A percentile compares a stretch with the other conserved stretches of the same genome.
Evolutionary conservation across 2,888 invertebrate species (phyloP).

Genomic region (Agrochola lota): DNA sequence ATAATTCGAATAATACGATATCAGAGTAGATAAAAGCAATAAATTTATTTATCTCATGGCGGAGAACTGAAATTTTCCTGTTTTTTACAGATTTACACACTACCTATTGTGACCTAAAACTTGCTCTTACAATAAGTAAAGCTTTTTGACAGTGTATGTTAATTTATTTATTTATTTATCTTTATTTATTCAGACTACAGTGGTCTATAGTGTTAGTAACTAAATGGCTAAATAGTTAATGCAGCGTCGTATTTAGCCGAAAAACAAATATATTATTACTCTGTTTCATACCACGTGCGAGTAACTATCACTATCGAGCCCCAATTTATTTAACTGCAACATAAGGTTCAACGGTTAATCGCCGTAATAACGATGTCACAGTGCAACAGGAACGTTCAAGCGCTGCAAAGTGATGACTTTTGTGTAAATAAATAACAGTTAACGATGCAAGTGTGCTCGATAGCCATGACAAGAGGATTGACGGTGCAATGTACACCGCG

Average conservation of each 20-base stretch:
- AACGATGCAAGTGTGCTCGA: constrained; percentile 54
- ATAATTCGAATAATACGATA: too few species aligned
- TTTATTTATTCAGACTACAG: too few species aligned
- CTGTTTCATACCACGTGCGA: not conserved
- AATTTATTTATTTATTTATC: too few species aligned
- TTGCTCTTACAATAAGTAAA: not conserved
- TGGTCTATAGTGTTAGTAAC: too few species aligned
- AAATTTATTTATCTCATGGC: too few species aligned
- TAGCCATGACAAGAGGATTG: constrained; percentile 37
- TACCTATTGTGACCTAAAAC: not conserved
- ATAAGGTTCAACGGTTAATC: constrained; percentile 7
- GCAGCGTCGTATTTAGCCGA: not conserved
- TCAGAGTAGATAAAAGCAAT: too few species aligned
- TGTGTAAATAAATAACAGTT: constrained; percentile 49
- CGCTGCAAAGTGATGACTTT: constrained; percentile 43
- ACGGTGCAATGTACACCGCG: constrained; percentile 20
- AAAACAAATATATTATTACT: not conserved
- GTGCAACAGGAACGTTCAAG: constrained; percentile 19
- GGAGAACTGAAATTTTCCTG: too few species aligned
- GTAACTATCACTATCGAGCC: not conserved
- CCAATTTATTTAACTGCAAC: constrained; percentile 8
- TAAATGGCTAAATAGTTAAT: too few species aligned
- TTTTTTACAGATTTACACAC: not conserved
- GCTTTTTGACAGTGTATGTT: not conserved
- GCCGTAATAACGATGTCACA: constrained; percentile 30